Evolutionary conservation across 2,797 vertebrate genomes (phyloP).

Genomic region (Mormyrus proboscirostris): DNA sequence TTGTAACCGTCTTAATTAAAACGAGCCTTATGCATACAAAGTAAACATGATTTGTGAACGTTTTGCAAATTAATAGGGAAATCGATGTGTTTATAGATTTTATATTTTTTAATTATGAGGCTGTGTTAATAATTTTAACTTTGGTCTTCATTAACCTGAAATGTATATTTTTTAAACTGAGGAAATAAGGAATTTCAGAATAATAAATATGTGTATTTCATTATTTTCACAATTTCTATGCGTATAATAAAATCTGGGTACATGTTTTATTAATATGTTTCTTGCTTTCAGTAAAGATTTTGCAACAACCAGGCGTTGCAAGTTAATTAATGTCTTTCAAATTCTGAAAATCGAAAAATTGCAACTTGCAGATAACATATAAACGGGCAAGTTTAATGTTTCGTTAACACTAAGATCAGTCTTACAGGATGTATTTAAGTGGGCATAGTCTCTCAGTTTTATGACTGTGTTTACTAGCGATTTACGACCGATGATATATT

Average conservation of each 20-base stretch:
- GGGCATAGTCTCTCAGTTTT: not conserved
- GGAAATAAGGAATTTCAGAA: constrained; percentile 42
- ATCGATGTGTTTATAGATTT: not conserved
- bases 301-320: constrained; percentile 28
- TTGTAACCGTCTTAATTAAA: not conserved
- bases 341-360: constrained; percentile 55
- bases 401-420: not conserved
- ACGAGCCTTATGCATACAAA: not conserved
- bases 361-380: constrained; percentile 50
- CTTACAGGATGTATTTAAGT: not conserved
- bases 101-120: not conserved
- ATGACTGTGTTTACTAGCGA: not conserved
- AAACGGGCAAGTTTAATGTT: not conserved
- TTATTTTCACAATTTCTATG: constrained; percentile 64
- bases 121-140: not conserved
- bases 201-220: constrained; percentile 58
- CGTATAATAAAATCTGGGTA: constrained; percentile 61
- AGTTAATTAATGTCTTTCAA: constrained; percentile 25
- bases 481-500: not conserved
- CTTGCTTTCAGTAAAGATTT: constrained; percentile 55
- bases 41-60: not conserved
- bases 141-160: not conserved
- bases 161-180: not conserved
- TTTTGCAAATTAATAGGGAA: not conserved
- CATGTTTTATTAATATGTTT: constrained; percentile 67